These are phyloP conservation scores for Tricholaema leucomelas DNA, from an alignment of 2,113 vertebrate species.

Conservation along the genomic window DNA sequence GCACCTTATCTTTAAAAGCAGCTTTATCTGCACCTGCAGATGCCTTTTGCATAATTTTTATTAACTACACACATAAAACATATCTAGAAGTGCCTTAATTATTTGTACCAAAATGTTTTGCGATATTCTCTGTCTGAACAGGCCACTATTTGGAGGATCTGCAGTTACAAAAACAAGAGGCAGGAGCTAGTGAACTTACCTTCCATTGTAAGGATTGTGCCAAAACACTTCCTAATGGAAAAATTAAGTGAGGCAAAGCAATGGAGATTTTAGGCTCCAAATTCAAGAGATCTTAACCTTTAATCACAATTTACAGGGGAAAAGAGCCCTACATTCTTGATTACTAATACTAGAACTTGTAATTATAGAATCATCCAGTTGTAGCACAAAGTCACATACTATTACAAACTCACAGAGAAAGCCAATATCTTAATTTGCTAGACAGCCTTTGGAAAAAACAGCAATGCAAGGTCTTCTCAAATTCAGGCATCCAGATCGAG, in stretches of 20 bases:
- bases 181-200: neutral
- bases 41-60: neutral
- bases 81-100: neutral
- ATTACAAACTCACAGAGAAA: neutral
- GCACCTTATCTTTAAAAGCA: neutral
- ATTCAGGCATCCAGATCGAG: neutral
- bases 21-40: neutral
- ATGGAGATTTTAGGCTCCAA: neutral
- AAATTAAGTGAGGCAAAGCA: neutral
- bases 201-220: neutral
- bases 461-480: neutral
- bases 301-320: slow-evolving; percentile 6
- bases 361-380: neutral
- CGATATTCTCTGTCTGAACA: neutral
- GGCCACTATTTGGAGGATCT: neutral
- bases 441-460: neutral
- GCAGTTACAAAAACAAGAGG: neutral
- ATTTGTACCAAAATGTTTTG: neutral
- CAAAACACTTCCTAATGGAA: neutral
- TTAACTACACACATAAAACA: neutral
- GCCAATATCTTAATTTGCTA: neutral
- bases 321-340: neutral
- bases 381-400: neutral
- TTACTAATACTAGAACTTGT: neutral
- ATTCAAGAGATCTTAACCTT: neutral